These are phyloP conservation scores for Sebastes steindachneri DNA, from an alignment of 2,797 vertebrate genomes.

Conservation along the genomic window DNA sequence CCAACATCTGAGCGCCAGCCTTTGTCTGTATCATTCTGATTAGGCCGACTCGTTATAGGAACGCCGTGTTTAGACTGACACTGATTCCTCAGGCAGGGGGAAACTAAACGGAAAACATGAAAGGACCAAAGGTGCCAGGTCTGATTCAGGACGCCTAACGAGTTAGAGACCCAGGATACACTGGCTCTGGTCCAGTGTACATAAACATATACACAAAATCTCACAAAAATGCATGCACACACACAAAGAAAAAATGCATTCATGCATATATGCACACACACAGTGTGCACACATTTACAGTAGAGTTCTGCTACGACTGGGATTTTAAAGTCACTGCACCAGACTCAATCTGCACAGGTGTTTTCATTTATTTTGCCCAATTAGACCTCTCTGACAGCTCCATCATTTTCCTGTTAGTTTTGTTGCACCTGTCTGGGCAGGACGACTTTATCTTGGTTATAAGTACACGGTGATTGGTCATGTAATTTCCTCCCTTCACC, in stretches of 20 bases:
- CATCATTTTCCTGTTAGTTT: neutral
- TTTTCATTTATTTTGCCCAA: constrained; percentile 4
- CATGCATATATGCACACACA: neutral
- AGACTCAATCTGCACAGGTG: neutral
- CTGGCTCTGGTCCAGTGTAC: constrained; percentile 49
- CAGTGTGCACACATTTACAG: neutral
- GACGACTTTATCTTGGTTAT: neutral
- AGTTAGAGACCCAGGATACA: constrained; percentile 50
- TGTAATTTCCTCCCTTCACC: neutral
- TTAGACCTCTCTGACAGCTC: neutral
- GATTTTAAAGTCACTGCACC: neutral
- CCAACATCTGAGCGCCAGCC: constrained; percentile 53
- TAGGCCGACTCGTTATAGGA: constrained; percentile 42
- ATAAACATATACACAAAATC: neutral
- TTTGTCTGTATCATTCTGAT: constrained; percentile 63
- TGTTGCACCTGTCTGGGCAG: neutral
- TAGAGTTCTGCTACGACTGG: neutral
- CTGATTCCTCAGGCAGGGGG: constrained; percentile 22
- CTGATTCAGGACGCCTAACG: constrained; percentile 63
- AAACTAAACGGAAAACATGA: constrained; percentile 2
- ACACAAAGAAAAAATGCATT: neutral
- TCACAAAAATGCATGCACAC: neutral
- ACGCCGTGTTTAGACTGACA: constrained; percentile 35
- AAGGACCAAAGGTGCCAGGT: constrained; percentile 32
- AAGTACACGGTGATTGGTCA: neutral